Evolutionary conservation across 2,797 vertebrate species (phyloP).

Genomic region (Gobio occitaniae): DNA sequence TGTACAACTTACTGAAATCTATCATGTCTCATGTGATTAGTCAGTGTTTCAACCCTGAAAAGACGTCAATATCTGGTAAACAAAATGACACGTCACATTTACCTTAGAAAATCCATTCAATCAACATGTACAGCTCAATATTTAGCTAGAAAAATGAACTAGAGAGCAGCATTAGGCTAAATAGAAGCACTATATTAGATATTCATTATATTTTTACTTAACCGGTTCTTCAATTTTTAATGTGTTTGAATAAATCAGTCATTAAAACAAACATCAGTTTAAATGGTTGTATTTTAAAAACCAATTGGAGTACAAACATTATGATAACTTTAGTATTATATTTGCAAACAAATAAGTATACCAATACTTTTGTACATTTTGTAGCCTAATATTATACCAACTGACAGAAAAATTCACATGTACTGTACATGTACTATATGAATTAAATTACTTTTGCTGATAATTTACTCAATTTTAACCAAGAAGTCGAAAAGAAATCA

Average conservation of each 20-base stretch:
- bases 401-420: not conserved
- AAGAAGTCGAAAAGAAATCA: too few relatives aligned
- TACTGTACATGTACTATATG: not conserved
- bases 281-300: not conserved
- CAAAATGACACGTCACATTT: not conserved
- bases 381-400: not conserved
- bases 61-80: not conserved
- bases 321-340: not conserved
- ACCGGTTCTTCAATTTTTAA: not conserved
- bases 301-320: too few relatives aligned
- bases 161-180: not conserved
- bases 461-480: too few relatives aligned
- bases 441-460: not conserved
- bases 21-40: not conserved
- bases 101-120: not conserved
- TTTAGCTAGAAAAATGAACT: not conserved
- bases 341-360: not conserved
- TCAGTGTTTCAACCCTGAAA: not conserved
- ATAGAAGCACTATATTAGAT: not conserved
- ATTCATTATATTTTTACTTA: not conserved
- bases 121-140: not conserved
- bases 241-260: not conserved
- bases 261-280: not conserved
- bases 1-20: not conserved
- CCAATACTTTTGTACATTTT: too few relatives aligned